phyloP scores from a whole-genome alignment of 2,888 invertebrate genomes.

The Tiphia femorata region DNA sequence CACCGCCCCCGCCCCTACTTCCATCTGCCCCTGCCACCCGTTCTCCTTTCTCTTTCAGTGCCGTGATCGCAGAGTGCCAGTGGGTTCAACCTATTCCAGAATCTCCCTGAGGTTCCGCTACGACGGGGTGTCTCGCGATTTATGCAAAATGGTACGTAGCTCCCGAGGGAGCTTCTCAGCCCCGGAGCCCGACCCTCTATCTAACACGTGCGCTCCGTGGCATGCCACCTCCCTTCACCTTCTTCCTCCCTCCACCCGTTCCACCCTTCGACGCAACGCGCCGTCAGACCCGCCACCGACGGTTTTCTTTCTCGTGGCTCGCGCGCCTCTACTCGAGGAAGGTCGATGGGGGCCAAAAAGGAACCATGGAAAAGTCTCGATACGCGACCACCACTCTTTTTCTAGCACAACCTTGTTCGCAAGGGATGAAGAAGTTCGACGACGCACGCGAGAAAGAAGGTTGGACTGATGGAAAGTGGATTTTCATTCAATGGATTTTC shows the following conservation, averaged over 20 bases:
- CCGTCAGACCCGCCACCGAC: too few relatives aligned
- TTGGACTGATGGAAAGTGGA: too few relatives aligned
- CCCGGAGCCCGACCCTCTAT: slow-evolving; percentile 51
- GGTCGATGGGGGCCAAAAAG: too few relatives aligned
- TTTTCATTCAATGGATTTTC: too few relatives aligned
- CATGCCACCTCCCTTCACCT: slow-evolving; percentile 9
- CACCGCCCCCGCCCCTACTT: slow-evolving; percentile 1
- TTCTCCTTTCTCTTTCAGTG: slow-evolving; percentile 7
- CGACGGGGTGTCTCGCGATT: slow-evolving; percentile 66
- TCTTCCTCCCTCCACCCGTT: not conserved
- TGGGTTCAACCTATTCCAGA: slow-evolving; percentile 59
- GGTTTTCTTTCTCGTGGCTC: too few relatives aligned
- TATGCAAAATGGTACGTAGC: slow-evolving; percentile 67
- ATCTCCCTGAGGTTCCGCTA: slow-evolving; percentile 61
- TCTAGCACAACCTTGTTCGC: too few relatives aligned
- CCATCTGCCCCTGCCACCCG: slow-evolving; percentile 8
- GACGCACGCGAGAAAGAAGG: too few relatives aligned
- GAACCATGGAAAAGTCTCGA: too few relatives aligned
- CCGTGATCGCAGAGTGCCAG: slow-evolving; percentile 41
- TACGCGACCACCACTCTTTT: too few relatives aligned
- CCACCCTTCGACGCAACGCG: not conserved
- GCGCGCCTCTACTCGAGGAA: too few relatives aligned
- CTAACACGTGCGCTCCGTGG: slow-evolving; percentile 58
- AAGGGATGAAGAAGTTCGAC: too few relatives aligned
- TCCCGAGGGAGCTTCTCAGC: slow-evolving; percentile 61